Evolutionary conservation across 2,888 invertebrate genomes (phyloP).

Genomic region (Aplocera efformata): DNA sequence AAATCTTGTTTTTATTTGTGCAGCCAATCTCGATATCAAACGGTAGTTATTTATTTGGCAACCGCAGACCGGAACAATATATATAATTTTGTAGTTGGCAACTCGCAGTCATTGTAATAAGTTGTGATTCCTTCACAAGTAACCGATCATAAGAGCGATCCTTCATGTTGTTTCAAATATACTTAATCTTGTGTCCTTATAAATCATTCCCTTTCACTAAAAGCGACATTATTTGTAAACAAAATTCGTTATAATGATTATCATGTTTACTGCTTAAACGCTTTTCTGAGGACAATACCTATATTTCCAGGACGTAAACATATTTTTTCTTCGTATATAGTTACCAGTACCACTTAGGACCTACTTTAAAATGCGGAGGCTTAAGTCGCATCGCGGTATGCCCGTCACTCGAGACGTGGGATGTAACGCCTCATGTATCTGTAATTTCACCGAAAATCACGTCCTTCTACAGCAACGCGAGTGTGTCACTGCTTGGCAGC

Average conservation of each 20-base stretch:
- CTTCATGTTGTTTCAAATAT: conserved; percentile 31
- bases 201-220: conserved; percentile 8
- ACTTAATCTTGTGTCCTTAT: conserved; percentile 12
- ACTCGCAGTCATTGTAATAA: conserved; percentile 32
- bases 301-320: too few species aligned
- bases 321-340: too few species aligned
- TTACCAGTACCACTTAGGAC: too few species aligned
- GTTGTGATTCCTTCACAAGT: conserved; percentile 32
- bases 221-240: conserved; percentile 15
- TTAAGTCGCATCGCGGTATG: too few species aligned
- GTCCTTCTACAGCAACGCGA: too few species aligned
- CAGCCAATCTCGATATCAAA: conserved; percentile 24
- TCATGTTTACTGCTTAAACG: too few species aligned
- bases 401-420: too few species aligned
- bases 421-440: too few species aligned
- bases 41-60: conserved; percentile 43
- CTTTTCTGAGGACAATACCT: too few species aligned
- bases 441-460: too few species aligned
- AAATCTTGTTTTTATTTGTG: conserved; percentile 6
- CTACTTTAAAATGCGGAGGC: too few species aligned
- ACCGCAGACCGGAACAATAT: conserved; percentile 48
- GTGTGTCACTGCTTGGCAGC: too few species aligned
- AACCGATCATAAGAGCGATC: conserved; percentile 35
- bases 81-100: conserved; percentile 57
- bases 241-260: conserved; percentile 13